These are phyloP conservation scores for Patiria pectinifera DNA, from an alignment of 53 echinoderm and acorn worm species.

Conservation along the genomic window DNA sequence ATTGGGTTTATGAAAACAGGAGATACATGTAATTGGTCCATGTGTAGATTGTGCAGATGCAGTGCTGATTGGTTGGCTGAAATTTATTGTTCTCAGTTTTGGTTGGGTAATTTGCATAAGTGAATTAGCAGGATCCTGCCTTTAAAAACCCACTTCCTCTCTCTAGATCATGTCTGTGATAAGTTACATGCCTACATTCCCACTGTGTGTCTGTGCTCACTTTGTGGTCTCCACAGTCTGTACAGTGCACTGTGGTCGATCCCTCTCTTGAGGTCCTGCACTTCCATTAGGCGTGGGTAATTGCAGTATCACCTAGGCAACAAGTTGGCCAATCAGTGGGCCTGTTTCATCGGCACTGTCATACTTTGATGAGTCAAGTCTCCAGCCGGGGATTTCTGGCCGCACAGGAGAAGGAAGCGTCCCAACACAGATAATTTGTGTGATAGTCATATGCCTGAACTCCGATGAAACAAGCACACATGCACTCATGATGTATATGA, in stretches of 20 bases:
- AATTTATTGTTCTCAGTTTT: conserved; percentile 25
- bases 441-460: conserved; percentile 52
- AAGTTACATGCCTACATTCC: conserved; percentile 35
- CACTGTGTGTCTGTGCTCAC: neutral
- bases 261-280: conserved; percentile 29
- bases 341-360: conserved; percentile 50
- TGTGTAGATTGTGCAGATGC: neutral
- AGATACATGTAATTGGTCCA: conserved; percentile 22
- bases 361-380: conserved; percentile 68
- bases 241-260: neutral
- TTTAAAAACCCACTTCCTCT: conserved; percentile 59
- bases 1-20: neutral
- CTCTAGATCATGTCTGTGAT: conserved; percentile 7
- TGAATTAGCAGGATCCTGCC: conserved; percentile 54
- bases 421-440: conserved; percentile 57
- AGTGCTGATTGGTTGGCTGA: neutral
- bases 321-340: conserved; percentile 57
- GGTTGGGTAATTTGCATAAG: conserved; percentile 38
- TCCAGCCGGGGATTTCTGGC: conserved; percentile 35
- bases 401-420: conserved; percentile 22
- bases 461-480: conserved; percentile 25
- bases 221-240: neutral
- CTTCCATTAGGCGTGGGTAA: conserved; percentile 68
- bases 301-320: conserved; percentile 59
- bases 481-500: neutral